Base-by-base conservation (phyloP, 2,797 vertebrate genomes). In the Eulemur mongoz region DNA sequence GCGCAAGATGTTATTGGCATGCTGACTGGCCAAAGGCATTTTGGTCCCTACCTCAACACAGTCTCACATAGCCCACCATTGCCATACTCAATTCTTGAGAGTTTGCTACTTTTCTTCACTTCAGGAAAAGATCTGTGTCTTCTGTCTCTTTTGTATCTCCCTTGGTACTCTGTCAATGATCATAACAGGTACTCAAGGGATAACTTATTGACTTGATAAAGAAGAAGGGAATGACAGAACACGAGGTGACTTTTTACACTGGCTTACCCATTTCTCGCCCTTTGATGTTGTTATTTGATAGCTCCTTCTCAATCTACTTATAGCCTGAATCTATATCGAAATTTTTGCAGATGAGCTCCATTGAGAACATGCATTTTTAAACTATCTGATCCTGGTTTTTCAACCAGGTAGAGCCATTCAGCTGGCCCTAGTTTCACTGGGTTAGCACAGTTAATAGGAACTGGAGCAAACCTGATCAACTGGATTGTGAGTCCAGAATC, bases 381-480 rank as follows among this genome's bases (percentile, higher is more conserved):
- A 81, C 22, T 10, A 23, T 45, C 30, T 30, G 84, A 69, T 70
- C 83, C 88, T 40, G 27, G 2, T 80, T 73, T 91, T 94, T 95
- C 88, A 79, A 54, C 13, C 22, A 70, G 35, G 87, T 91, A 76
- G 84, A 79, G 76, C 54, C 63, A 88, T 63, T 80, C 48, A 83
- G 38, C 80, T 35, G n/a, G 85, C 22, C 81, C 81, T 45, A 27
- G 43, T 92, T 96, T 93, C 67, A 67, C 81, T 78, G 48, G 52
- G 27, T 94, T 89, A 80, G 95, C 84, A 83, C 9, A 67, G 79
- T 94, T 57, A 57, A 67, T 48, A 75, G 75, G 45, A 83, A 75
- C 32, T 11, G 40, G 95, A 88, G 43, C 48, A 92, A 95, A 96
- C 89, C 87, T 92, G 91, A 93, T 87, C 50, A 72, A 94, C 91